These are phyloP conservation scores for Heterochromis multidens DNA, from an alignment of 2,113 vertebrate genomes.

Conservation along the genomic window DNA sequence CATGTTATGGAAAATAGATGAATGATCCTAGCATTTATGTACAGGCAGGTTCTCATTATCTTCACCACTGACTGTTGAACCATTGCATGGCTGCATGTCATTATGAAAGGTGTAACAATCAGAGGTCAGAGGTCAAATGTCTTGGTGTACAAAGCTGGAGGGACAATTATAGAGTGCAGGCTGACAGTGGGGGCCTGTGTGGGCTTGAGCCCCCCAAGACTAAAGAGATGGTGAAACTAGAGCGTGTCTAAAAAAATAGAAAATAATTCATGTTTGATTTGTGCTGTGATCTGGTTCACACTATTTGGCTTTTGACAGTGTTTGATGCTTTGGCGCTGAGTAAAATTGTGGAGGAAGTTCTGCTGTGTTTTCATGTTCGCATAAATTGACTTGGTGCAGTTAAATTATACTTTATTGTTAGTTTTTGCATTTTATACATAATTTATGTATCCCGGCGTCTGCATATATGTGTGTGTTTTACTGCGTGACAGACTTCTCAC, in stretches of 20 bases:
- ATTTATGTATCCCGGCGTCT: not conserved
- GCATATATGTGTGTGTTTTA: not conserved
- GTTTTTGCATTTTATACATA: not conserved
- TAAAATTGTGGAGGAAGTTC: not conserved
- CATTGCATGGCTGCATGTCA: constrained; percentile 34
- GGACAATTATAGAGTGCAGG: constrained; percentile 42
- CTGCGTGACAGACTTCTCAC: constrained; percentile 45
- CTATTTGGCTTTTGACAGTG: not conserved
- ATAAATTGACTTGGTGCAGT: not conserved
- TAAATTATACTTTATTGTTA: not conserved
- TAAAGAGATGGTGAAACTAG: not conserved
- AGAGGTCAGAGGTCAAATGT: constrained; percentile 58
- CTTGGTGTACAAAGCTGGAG: constrained; percentile 47
- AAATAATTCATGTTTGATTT: constrained; percentile 4
- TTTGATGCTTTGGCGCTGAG: constrained; percentile 11
- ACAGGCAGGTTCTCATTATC: not conserved
- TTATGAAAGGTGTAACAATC: constrained; percentile 43
- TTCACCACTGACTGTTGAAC: not conserved
- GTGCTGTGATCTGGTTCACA: not conserved
- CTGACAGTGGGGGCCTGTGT: constrained; percentile 25
- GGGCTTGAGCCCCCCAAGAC: constrained; percentile 27
- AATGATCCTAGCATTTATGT: constrained; percentile 11
- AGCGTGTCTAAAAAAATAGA: not conserved
- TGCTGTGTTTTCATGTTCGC: not conserved
- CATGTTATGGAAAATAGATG: not conserved